phyloP scores from a whole-genome alignment of 2,113 vertebrate species.

The Sprattus sprattus region DNA sequence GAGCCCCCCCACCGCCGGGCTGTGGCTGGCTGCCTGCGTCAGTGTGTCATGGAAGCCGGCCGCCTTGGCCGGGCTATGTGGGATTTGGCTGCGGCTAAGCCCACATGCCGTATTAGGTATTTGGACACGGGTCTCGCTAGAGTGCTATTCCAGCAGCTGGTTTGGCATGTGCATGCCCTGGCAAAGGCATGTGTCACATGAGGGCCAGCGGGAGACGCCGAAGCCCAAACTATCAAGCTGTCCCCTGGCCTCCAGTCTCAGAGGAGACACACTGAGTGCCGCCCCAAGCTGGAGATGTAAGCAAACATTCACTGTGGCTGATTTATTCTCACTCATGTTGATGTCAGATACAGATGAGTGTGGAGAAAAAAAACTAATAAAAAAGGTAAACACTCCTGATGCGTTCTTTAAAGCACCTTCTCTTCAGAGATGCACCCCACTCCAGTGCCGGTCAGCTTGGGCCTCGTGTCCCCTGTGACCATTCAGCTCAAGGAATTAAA shows the following conservation, averaged over 20 bases:
- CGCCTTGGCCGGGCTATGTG: conserved; percentile 34
- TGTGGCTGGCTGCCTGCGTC: conserved; percentile 27
- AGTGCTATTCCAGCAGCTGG: conserved; percentile 59
- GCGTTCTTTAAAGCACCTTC: not conserved
- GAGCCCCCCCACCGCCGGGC: conserved; percentile 35
- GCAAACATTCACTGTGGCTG: not conserved
- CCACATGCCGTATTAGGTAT: conserved; percentile 56
- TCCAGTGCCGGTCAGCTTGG: not conserved
- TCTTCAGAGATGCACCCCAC: not conserved
- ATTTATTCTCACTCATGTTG: not conserved
- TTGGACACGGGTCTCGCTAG: conserved; percentile 54
- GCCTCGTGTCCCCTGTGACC: not conserved
- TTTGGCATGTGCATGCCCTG: conserved; percentile 46
- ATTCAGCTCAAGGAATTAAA: not conserved
- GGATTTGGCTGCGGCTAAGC: conserved; percentile 55
- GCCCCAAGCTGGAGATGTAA: not conserved
- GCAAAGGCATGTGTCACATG: conserved; percentile 34
- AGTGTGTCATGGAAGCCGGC: conserved; percentile 26
- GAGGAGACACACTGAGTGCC: no score
- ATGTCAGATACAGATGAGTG: not conserved
- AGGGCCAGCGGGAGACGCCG: conserved; percentile 36
- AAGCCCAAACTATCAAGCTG: conserved; percentile 10
- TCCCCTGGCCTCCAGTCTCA: not conserved
- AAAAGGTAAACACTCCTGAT: not conserved
- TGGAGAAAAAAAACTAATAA: not conserved